Evolutionary conservation across 2,888 invertebrate genomes (phyloP), one percentile per base, ranked within the genome.

Genomic region (Seira sanloemensis): DNA sequence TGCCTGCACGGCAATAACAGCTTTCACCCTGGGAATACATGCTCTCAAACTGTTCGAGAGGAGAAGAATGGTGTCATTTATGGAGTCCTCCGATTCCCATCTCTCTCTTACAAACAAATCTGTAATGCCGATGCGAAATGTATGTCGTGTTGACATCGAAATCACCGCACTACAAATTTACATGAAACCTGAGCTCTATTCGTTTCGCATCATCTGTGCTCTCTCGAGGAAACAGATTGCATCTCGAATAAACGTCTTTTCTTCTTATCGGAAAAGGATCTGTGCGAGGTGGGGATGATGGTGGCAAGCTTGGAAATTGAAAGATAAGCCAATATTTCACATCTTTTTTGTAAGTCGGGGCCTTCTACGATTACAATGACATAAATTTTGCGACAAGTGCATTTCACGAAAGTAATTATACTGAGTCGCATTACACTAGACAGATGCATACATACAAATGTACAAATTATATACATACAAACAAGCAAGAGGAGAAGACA

Each of bases 331-430:
- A 62, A 62, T 62, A 62, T 21, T 21, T 62, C 62, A 62, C 21
- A 21, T 62, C 2, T 2, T 2, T n/a, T 62, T 21, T 62, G 21
- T 62, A 12, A 2, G 21, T n/a, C 2, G 2, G n/a, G n/a, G n/a
- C n/a, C 62, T 2, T 62, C 62, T 62, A 23, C 62, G 21, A 62
- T 62, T 21, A 62, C 62, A 62, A 62, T 9, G 62, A 62, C 62
- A 62, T 62, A 62, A 62, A 62, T 62, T 62, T 19, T 21, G 23
- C n/a, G n/a, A n/a, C n/a, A 50, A 7, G n/a, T 2, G 16, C 12
- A 50, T n/a, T 50, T n/a, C 2, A 7, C 37, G 12, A 37, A 37
- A 37, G 37, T 50, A 7, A 50, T 50, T 50, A 50, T 50, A n/a
- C n/a, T n/a, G n/a, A n/a, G n/a, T n/a, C n/a, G n/a, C n/a, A n/a